phyloP scores from a whole-genome alignment of 2,113 vertebrate genomes.

The Mustelus asterias region DNA sequence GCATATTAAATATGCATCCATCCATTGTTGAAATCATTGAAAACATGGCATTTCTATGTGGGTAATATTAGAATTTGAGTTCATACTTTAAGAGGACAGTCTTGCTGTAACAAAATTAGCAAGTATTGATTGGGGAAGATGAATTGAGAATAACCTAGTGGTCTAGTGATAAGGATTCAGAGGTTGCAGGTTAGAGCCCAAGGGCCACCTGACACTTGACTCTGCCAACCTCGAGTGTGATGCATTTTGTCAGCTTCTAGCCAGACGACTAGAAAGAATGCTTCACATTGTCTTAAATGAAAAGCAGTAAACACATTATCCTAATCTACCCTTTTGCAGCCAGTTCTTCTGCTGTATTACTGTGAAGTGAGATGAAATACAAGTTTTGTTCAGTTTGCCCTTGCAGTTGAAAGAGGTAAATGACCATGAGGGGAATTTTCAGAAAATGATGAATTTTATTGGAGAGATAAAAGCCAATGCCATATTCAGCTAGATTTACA shows the following conservation, averaged over 20 bases:
- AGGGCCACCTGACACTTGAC: constrained; percentile 33
- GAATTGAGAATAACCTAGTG: constrained; percentile 2
- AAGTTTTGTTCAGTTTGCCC: background rate
- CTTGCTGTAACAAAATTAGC: constrained; percentile 27
- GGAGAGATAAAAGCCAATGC: background rate
- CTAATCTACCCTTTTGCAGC: constrained; percentile 4
- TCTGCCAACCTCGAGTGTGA: background rate
- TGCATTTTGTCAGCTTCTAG: constrained; percentile 28
- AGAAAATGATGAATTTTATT: background rate
- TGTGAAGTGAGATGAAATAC: background rate
- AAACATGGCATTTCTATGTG: background rate
- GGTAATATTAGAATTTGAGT: background rate
- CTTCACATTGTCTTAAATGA: background rate
- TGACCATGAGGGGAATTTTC: background rate
- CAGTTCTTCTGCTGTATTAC: background rate
- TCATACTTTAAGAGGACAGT: background rate
- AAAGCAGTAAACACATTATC: background rate
- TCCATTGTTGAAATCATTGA: background rate
- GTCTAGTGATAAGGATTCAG: constrained; percentile 24
- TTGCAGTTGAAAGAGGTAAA: background rate
- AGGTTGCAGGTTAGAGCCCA: constrained; percentile 34
- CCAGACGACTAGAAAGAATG: background rate
- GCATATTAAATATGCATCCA: background rate
- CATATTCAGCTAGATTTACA: background rate
- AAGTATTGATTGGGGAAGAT: constrained; percentile 29